Conservation (phyloP, 1,140 invertebrate genomes). For the Aplysia californica region DNA sequence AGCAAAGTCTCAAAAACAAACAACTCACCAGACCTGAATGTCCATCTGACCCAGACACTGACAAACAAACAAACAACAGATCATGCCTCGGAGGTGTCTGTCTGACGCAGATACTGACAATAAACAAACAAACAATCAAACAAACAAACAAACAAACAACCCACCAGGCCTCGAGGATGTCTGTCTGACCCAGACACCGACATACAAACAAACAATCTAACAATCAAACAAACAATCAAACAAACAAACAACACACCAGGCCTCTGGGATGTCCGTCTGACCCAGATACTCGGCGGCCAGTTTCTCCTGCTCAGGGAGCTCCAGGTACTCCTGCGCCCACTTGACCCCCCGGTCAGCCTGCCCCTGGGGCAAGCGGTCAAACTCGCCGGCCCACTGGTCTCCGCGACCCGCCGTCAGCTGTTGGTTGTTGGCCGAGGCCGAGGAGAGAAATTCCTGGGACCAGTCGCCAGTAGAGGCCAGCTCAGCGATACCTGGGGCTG, state of each 20-base stretch:
- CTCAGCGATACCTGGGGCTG: constrained; percentile 71
- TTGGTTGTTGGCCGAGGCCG: constrained; percentile 33
- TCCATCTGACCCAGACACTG: too few species aligned
- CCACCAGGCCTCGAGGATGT: too few species aligned
- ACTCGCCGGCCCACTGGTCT: constrained; percentile 37
- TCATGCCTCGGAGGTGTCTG: too few species aligned
- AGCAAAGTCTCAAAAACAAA: not conserved
- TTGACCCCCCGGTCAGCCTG: constrained; percentile 58
- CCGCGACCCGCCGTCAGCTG: constrained; percentile 33
- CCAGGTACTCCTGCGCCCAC: constrained; percentile 75
- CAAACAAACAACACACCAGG: too few species aligned
- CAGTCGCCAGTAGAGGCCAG: constrained; percentile 60
- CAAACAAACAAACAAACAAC: too few species aligned
- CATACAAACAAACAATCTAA: too few species aligned
- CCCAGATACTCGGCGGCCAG: constrained; percentile 30
- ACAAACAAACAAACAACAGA: too few species aligned
- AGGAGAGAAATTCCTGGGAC: constrained; percentile 60
- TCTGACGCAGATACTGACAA: too few species aligned
- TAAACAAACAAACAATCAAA: too few species aligned
- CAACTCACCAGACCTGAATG: constrained; percentile 4
- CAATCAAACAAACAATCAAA: too few species aligned
- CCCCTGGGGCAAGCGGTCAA: constrained; percentile 17
- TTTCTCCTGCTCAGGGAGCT: constrained; percentile 67
- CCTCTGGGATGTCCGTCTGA: too few species aligned
- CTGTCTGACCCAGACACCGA: too few species aligned